These are phyloP conservation scores for Cassiopea xamachana DNA, from an alignment of 30 jellyfish, hydroid and myxozoan genomes.

Conservation along the genomic window DNA sequence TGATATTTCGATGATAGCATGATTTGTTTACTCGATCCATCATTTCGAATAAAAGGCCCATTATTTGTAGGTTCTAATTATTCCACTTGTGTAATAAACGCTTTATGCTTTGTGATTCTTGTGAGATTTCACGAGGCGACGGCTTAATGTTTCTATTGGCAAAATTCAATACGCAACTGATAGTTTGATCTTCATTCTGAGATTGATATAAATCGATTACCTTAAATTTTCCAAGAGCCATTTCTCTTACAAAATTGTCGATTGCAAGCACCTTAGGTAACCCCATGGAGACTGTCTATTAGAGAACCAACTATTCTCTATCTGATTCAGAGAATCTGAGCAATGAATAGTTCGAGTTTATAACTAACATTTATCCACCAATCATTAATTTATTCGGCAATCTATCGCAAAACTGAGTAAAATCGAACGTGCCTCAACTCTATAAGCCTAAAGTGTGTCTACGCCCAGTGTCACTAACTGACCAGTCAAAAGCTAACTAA, in stretches of 20 bases:
- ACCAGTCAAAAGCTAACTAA: too few relatives aligned
- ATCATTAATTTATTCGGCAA: not conserved
- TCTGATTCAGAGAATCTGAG: too few relatives aligned
- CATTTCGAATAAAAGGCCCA: not conserved
- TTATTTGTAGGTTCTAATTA: conserved; percentile 2
- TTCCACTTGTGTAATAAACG: conserved; percentile 2
- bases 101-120: not conserved
- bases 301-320: too few relatives aligned
- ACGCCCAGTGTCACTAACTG: too few relatives aligned
- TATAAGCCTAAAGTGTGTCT: too few relatives aligned
- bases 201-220: not conserved
- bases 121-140: not conserved
- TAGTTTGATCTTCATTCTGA: not conserved
- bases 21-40: conserved; percentile 26
- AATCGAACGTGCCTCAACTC: too few relatives aligned
- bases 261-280: not conserved
- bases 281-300: too few relatives aligned
- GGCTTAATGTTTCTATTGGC: not conserved
- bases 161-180: not conserved
- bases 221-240: not conserved
- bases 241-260: not conserved
- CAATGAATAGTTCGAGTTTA: too few relatives aligned
- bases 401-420: not conserved
- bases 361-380: too few relatives aligned
- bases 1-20: conserved; percentile 36